These are phyloP conservation scores for Deroptyus accipitrinus DNA, from an alignment of 2,113 vertebrate species.

Conservation along the genomic window DNA sequence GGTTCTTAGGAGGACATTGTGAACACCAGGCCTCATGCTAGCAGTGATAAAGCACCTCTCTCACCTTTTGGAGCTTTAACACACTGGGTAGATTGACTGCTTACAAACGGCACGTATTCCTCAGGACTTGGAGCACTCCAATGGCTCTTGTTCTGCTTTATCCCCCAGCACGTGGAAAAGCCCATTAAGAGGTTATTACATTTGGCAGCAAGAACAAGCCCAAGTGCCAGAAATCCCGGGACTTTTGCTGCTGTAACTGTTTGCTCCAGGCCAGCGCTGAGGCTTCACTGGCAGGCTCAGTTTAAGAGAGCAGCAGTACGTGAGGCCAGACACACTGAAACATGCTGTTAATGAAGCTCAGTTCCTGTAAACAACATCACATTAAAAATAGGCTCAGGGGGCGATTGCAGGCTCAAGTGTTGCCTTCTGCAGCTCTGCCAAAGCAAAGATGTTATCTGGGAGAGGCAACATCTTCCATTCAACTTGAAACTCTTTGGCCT, in stretches of 20 bases:
- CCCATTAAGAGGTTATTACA: constrained; percentile 25
- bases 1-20: background rate
- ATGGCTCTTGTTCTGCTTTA: background rate
- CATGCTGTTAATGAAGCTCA: background rate
- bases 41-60: background rate
- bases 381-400: constrained; percentile 12
- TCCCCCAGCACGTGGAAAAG: constrained; percentile 30
- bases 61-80: background rate
- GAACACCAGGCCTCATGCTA: background rate
- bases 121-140: background rate
- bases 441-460: background rate
- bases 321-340: constrained; percentile 50
- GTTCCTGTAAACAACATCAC: constrained; percentile 56
- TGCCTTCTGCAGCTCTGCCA: background rate
- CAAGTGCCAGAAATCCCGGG: background rate
- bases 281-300: background rate
- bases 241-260: background rate
- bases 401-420: background rate
- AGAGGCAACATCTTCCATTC: background rate
- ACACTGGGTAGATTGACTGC: background rate
- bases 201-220: background rate
- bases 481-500: background rate
- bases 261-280: background rate
- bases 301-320: background rate
- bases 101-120: constrained; percentile 4